Evolutionary conservation across 2,797 vertebrate genomes (phyloP).

Genomic region (Hydrolagus colliei): DNA sequence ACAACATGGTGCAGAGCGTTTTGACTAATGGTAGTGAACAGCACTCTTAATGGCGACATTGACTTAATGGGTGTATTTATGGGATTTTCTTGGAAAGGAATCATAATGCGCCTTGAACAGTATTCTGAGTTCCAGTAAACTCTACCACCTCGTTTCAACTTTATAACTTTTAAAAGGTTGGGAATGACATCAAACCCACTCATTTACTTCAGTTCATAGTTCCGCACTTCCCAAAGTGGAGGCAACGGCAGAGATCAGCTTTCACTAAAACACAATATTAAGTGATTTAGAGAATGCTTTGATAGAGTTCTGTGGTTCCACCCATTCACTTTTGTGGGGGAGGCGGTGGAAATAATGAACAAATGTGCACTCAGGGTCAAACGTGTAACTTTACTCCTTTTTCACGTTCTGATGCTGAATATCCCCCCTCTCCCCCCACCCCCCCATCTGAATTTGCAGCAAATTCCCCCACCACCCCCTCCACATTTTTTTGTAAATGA

Average conservation of each 20-base stretch:
- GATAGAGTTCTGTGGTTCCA: not conserved
- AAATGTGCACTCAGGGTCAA: not conserved
- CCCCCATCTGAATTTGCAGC: too few relatives aligned
- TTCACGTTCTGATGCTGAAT: too few relatives aligned
- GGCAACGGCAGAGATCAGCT: not conserved
- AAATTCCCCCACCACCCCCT: too few relatives aligned
- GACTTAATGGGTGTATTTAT: not conserved
- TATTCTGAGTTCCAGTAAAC: not conserved
- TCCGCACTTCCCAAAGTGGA: not conserved
- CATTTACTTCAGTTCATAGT: not conserved
- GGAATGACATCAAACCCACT: not conserved
- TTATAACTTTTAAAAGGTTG: not conserved
- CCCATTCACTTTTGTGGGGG: not conserved
- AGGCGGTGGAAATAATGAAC: not conserved
- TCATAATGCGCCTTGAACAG: not conserved
- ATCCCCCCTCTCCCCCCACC: too few relatives aligned
- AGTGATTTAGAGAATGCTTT: not conserved
- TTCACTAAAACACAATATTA: not conserved
- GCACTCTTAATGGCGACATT: not conserved
- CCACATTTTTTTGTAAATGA: too few relatives aligned
- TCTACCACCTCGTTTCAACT: not conserved
- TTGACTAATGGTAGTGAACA: conserved; percentile 7
- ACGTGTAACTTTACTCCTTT: too few relatives aligned
- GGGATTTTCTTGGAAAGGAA: not conserved
- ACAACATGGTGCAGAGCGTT: not conserved